A percentile compares a stretch with the other conserved stretches of the same genome.
Conservation (phyloP, 2,797 vertebrate species). For the Ctenochaetus hawaiiensis region DNA sequence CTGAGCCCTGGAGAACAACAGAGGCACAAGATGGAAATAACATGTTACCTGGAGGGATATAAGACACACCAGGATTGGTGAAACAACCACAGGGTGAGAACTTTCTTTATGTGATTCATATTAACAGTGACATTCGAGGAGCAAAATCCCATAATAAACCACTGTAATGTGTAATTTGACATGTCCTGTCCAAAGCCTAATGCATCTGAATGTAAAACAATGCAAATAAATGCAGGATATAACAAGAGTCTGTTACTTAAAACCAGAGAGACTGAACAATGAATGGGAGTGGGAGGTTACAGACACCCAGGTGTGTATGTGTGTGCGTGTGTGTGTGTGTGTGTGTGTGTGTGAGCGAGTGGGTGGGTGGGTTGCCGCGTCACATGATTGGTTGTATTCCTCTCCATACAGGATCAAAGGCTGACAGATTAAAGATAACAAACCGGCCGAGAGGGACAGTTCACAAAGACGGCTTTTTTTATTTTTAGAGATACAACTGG, state of each 20-base stretch:
- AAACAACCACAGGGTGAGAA: neutral
- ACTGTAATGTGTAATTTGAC: neutral
- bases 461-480: constrained; percentile 35
- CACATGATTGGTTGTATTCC: constrained; percentile 11
- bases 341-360: constrained; percentile 31
- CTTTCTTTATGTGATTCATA: neutral
- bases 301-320: constrained; percentile 21
- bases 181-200: neutral
- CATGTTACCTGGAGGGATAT: constrained; percentile 4
- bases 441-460: constrained; percentile 2
- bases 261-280: constrained; percentile 22
- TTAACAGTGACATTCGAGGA: constrained; percentile 4
- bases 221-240: constrained; percentile 36
- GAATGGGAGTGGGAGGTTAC: constrained; percentile 13
- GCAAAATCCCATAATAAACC: neutral
- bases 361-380: neutral
- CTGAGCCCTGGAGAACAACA: constrained; percentile 90
- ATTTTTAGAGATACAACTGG: constrained; percentile 41
- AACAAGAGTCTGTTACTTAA: constrained; percentile 28
- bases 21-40: constrained; percentile 34
- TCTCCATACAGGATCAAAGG: constrained; percentile 70
- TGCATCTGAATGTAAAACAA: constrained; percentile 23
- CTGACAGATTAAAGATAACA: constrained; percentile 67
- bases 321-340: constrained; percentile 22
- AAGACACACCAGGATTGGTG: neutral